phyloP scores from a whole-genome alignment of 2,113 vertebrate species.

The Xenotilapia longispinis region DNA sequence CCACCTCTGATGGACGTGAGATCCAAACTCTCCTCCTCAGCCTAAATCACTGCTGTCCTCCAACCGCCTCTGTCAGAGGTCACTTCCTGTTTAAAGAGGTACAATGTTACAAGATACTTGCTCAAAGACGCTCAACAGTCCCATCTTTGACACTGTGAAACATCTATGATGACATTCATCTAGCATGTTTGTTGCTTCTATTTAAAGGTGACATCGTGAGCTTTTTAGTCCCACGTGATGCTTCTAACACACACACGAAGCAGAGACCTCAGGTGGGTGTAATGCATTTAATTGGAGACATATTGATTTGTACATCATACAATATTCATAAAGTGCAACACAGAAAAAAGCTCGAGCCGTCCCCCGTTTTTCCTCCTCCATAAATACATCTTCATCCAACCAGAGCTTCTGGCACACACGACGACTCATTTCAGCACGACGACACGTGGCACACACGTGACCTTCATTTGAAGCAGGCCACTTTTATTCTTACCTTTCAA shows the following conservation, averaged over 20 bases:
- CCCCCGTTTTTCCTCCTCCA: not conserved
- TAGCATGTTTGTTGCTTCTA: not conserved
- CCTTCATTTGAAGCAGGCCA: not conserved
- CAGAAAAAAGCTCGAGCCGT: not conserved
- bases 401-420: not conserved
- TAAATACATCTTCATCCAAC: not conserved
- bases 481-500: not conserved
- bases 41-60: too few species aligned
- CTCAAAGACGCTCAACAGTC: too few species aligned
- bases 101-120: too few species aligned
- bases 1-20: too few species aligned
- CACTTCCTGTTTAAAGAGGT: too few species aligned
- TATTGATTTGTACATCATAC: not conserved
- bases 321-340: not conserved
- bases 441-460: not conserved
- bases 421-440: not conserved
- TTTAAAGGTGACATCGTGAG: not conserved
- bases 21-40: too few species aligned
- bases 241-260: fast-evolving
- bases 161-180: not conserved
- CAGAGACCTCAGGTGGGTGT: not conserved
- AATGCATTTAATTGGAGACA: not conserved
- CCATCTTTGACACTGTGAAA: too few species aligned
- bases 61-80: too few species aligned
- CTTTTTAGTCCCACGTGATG: not conserved